Evolutionary conservation across 2,797 vertebrate genomes (phyloP), one percentile per base, ranked within the genome.

Genomic region (Acipenser transmontanus): DNA sequence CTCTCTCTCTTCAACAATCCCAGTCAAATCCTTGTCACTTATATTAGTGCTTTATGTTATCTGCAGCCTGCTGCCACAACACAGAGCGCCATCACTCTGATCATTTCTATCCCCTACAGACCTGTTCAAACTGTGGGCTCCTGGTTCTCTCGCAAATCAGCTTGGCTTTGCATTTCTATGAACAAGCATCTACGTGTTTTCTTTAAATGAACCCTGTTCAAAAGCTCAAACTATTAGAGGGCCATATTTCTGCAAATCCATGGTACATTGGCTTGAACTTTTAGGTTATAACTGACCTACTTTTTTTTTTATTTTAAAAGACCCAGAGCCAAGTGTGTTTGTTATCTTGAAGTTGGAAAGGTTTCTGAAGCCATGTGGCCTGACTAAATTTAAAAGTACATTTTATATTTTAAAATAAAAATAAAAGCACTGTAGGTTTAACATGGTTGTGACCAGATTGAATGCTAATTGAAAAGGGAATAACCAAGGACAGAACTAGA

Each of bases 1-100:
- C 47, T 49, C 62, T 68, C 62, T 68, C 47, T 17, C 49, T 9
- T 59, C 62, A n/a, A 54, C 47, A 49, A 34, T 63, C 54, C 9
- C n/a, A 17, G 52, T 34, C 63, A 20, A 60, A 61, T 13, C 50
- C 57, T 6, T 8, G 63, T 59, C 5, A 54, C 51, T 60, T 61
- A 64, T 51, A 57, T 52, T 20, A 60, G 12, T 8, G 47, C 6
- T 67, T 74, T 71, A 14, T 60, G 54, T 60, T 67, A 49, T 51
- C 49, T 20, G 34, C 8, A 59, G 49, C 50, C 48, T 57, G 10
- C 48, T 60, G 62, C 63, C 56, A 34, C 17, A 47, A n/a, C n/a
- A 8, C 12, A 34, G 60, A 57, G 12, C 1, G 49, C 50, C 60
- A 54, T 61, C 47, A 10, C 59, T 54, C 66, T 62, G 49, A 52